Conservation (phyloP, 2,797 vertebrate genomes). For the Petrocephalus sullivani region DNA sequence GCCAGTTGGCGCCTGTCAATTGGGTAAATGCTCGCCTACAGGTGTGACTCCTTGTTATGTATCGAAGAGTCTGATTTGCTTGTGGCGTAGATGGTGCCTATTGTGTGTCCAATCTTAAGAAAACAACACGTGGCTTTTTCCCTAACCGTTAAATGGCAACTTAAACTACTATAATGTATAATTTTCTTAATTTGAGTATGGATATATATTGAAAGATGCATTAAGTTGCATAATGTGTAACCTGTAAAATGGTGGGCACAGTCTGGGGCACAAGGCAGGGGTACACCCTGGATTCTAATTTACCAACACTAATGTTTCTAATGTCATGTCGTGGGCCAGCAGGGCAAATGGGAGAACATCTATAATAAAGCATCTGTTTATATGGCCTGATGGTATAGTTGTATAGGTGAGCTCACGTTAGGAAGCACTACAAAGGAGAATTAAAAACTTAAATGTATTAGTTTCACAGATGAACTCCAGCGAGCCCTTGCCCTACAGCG, state of each 20-base stretch:
- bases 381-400: neutral
- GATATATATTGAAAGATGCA: neutral
- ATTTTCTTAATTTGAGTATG: neutral
- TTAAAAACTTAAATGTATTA: neutral
- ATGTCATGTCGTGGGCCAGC: neutral
- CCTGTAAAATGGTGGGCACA: neutral
- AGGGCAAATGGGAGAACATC: neutral
- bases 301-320: neutral
- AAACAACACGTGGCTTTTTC: neutral
- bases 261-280: neutral
- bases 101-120: neutral
- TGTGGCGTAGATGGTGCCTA: neutral
- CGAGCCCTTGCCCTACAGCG: neutral
- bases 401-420: neutral
- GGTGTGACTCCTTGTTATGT: neutral
- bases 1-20: slow-evolving; percentile 69
- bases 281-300: neutral
- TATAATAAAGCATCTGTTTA: neutral
- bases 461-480: neutral
- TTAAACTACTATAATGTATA: neutral
- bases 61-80: neutral
- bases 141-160: neutral
- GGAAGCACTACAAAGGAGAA: neutral
- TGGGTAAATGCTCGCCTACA: slow-evolving; percentile 41
- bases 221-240: neutral